Evolutionary conservation across 2,888 invertebrate genomes (phyloP), one percentile per base, ranked within the genome.

Genomic region (Ectemnius cavifrons): DNA sequence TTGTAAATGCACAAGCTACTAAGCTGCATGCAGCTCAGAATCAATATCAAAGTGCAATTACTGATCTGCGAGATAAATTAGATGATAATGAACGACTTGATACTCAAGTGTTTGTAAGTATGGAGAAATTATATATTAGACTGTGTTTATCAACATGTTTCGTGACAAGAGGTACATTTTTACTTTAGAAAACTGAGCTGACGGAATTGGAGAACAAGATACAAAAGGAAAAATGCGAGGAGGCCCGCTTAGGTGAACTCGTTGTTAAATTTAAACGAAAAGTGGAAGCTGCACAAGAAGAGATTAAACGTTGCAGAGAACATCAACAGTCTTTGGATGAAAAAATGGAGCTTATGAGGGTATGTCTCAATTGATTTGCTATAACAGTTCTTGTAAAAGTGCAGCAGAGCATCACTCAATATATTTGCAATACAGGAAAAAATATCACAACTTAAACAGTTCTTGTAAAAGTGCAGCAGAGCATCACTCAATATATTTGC

Each of bases 101-200:
- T 46, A 70, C 86, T 4, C 82, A 80, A 13, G 77, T 85, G 52
- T 85, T 82, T 62, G 90, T 89, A 80, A 86, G 88, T 85, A 8
- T 71, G 37, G 28, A 68, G 18, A 58, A 60, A 66, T 60, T 71
- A 62, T 14, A 63, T 52, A 20, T 28, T 13, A 45, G 8, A 37
- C 37, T 37, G 23, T 23, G 23, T 23, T 11, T 1, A 37, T 37
- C 11, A 11, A 11, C 37, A 6, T 6, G 37, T 37, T 37, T 37
- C 11, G 8, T 37, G 8, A 37, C 8, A 37, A 6, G 23, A 37
- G 37, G 37, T 11, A 11, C 8, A 37, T 37, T 37, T 37, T 23
- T 1, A 23, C 60, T 56, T 0, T 8, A 91, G 91, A 76, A 86
- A 77, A 88, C 88, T 3, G 92, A 93, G 78, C 89, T 93, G 45